These are phyloP conservation scores for Polyommatus icarus DNA, from an alignment of 2,888 invertebrate species.

Conservation along the genomic window DNA sequence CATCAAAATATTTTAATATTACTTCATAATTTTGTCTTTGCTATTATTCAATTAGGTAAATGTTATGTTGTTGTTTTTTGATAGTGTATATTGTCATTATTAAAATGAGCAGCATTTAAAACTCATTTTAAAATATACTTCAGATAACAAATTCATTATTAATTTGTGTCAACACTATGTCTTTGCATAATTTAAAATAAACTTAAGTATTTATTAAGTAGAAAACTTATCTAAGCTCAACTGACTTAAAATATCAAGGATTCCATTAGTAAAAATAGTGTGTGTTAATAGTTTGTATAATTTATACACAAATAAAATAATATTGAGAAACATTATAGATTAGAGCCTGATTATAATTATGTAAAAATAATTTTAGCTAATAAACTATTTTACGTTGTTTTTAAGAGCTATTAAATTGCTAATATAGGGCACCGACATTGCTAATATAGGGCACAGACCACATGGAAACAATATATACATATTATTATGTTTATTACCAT, in stretches of 20 bases:
- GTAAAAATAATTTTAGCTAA: not conserved
- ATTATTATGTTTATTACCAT: not conserved
- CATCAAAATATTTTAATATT: no score
- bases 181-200: not conserved
- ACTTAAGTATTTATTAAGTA: not conserved
- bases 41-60: not conserved
- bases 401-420: not conserved
- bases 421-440: not conserved
- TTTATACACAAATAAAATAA: not conserved
- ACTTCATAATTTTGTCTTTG: not conserved
- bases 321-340: not conserved
- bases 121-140: not conserved
- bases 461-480: not conserved
- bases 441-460: not conserved
- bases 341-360: not conserved
- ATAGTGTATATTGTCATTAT: not conserved
- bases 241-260: conserved; percentile 7
- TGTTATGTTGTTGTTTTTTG: not conserved
- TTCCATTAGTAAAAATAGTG: not conserved
- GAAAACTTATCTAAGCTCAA: not conserved
- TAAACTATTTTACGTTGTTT: not conserved
- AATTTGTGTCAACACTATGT: not conserved
- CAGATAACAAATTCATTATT: not conserved
- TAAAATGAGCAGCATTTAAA: not conserved
- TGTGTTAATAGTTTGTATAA: conserved; percentile 5